A percentile compares a stretch with the other conserved stretches of the same genome.
Evolutionary conservation across 1,140 invertebrate species (phyloP).

Genomic region (Potamilus streckersoni): DNA sequence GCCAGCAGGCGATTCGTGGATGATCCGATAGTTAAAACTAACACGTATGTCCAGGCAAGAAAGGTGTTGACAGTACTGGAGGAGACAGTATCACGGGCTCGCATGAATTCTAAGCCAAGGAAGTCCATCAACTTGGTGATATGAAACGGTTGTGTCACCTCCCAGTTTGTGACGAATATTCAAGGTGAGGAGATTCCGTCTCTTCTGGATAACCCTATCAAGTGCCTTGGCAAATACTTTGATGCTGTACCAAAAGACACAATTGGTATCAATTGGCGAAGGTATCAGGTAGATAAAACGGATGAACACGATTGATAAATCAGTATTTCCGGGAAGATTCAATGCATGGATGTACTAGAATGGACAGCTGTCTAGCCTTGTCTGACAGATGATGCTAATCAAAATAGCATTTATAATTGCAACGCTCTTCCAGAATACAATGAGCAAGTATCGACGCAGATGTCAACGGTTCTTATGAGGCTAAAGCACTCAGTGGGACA

Average conservation of each 20-base stretch:
- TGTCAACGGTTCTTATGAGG: constrained; percentile 14
- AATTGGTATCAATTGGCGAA: no score
- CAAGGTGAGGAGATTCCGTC: constrained; percentile 9
- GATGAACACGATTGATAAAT: background rate
- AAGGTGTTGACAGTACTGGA: no score
- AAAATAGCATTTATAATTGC: constrained; percentile 5
- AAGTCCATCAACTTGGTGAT: no score
- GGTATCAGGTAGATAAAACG: no score
- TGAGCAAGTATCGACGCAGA: constrained; percentile 8
- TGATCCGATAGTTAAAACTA: no score
- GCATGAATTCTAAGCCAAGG: no score
- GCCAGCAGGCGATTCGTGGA: no score
- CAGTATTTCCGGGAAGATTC: constrained; percentile 15
- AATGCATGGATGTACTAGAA: constrained; percentile 25
- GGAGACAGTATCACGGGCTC: no score
- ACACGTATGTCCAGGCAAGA: no score
- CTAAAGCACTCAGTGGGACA: constrained; percentile 10
- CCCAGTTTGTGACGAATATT: background rate
- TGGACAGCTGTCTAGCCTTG: constrained; percentile 8
- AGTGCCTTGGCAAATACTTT: constrained; percentile 10
- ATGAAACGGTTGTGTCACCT: background rate
- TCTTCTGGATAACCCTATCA: constrained; percentile 6
- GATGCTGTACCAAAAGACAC: constrained; percentile 1
- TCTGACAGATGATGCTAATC: constrained; percentile 11
- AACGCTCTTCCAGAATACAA: constrained; percentile 3